Evolutionary conservation across 2,888 invertebrate genomes (phyloP).

Genomic region (Meiosimyza decipiens): DNA sequence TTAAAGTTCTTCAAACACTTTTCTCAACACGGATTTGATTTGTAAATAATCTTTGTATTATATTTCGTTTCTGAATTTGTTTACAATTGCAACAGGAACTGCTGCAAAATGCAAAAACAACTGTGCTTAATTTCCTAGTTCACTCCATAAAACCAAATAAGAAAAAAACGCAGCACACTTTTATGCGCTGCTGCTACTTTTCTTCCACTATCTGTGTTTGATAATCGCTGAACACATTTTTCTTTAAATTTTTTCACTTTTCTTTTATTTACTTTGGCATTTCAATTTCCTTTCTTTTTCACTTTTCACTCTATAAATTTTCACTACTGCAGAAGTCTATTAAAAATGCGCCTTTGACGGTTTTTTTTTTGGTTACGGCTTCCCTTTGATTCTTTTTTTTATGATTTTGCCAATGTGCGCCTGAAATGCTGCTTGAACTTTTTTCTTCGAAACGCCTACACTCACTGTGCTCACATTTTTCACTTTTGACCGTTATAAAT

Average conservation of each 20-base stretch:
- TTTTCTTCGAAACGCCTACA: neutral
- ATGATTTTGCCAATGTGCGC: conserved; percentile 19
- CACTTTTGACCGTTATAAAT: neutral
- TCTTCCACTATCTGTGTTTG: conserved; percentile 53
- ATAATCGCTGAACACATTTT: conserved; percentile 54
- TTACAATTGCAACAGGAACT: neutral
- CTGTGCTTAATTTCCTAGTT: neutral
- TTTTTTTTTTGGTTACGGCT: neutral
- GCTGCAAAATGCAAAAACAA: too few species aligned
- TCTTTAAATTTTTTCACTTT: conserved; percentile 47
- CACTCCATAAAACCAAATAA: conserved; percentile 35
- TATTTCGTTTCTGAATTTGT: conserved; percentile 4
- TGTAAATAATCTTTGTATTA: neutral
- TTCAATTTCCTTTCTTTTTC: conserved; percentile 36
- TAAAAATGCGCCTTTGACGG: conserved; percentile 20
- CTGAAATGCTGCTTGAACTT: conserved; percentile 37
- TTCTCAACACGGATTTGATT: neutral
- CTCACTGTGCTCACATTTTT: neutral
- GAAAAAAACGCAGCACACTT: conserved; percentile 43
- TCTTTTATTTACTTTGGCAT: conserved; percentile 13
- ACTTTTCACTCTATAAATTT: conserved; percentile 52
- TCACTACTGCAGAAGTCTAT: conserved; percentile 36
- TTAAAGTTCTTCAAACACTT: neutral
- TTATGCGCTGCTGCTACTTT: conserved; percentile 46
- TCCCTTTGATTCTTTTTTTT: neutral